A percentile compares a stretch with the other conserved stretches of the same genome.
phyloP scores from a whole-genome alignment of 2,888 invertebrate species.

The Venustoraphidia nigricollis region DNA sequence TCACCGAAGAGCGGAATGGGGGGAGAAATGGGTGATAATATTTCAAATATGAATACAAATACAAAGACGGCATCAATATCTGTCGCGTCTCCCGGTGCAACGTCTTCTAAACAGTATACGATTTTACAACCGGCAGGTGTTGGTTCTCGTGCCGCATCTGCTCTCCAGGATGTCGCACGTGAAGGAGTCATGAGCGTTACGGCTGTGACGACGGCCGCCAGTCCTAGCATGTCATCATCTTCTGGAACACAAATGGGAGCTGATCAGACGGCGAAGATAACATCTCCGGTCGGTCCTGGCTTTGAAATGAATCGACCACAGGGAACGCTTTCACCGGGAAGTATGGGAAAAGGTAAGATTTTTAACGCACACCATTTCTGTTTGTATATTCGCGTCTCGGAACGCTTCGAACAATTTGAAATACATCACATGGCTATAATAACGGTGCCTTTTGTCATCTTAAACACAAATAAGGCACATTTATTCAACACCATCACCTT shows the following conservation, averaged over 20 bases:
- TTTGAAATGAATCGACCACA: slow-evolving; percentile 24
- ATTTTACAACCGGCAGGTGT: slow-evolving; percentile 72
- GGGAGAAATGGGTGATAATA: slow-evolving; percentile 16
- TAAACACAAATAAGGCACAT: no score
- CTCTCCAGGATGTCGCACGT: slow-evolving; percentile 56
- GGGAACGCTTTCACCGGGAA: slow-evolving; percentile 58
- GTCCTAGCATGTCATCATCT: slow-evolving; percentile 5
- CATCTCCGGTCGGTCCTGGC: slow-evolving; percentile 11
- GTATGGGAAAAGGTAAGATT: slow-evolving; percentile 58
- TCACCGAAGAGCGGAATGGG: slow-evolving; percentile 20
- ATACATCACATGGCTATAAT: no score
- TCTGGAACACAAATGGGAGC: slow-evolving; percentile 12
- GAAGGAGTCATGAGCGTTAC: slow-evolving; percentile 48
- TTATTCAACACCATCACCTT: slow-evolving; percentile 3
- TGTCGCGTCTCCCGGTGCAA: slow-evolving; percentile 25
- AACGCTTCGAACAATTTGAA: no score
- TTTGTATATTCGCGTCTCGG: background rate
- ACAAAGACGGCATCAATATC: slow-evolving; percentile 14
- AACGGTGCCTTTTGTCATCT: no score
- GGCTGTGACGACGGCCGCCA: slow-evolving; percentile 30
- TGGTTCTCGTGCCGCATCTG: slow-evolving; percentile 67
- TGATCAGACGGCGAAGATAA: slow-evolving; percentile 25
- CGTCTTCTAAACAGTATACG: slow-evolving; percentile 65
- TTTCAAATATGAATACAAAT: slow-evolving; percentile 8
- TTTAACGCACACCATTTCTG: background rate